A percentile compares a stretch with the other conserved stretches of the same genome.
phyloP scores from a whole-genome alignment of 1,140 invertebrate species.

The Schlechtendalia chinensis region DNA sequence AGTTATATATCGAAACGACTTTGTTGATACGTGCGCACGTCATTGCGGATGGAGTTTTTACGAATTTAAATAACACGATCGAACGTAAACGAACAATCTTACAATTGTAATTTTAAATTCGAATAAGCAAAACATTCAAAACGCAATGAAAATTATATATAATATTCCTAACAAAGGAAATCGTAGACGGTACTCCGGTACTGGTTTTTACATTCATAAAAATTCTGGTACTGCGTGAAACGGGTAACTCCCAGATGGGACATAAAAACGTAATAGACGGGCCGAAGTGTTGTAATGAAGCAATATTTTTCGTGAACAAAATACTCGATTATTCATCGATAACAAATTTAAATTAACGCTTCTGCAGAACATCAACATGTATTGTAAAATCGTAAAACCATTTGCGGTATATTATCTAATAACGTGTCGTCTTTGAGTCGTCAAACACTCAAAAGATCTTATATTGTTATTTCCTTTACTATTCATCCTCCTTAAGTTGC shows the following conservation, averaged over 20 bases:
- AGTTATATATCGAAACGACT: too few relatives aligned
- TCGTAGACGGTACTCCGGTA: not conserved
- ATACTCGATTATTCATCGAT: not conserved
- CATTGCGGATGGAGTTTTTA: too few relatives aligned
- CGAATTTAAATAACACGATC: too few relatives aligned
- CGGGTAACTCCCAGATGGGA: not conserved
- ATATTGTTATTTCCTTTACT: not conserved
- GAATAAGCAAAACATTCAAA: too few relatives aligned
- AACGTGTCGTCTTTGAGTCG: not conserved
- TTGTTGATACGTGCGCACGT: too few relatives aligned
- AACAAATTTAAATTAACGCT: not conserved
- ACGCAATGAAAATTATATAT: too few relatives aligned
- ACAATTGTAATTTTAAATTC: too few relatives aligned
- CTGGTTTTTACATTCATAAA: conserved; percentile 5
- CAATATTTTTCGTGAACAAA: not conserved
- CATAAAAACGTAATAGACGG: not conserved
- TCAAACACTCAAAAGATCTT: not conserved
- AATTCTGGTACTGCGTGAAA: not conserved
- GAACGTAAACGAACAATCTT: too few relatives aligned
- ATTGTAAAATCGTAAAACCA: not conserved
- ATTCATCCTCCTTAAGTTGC: not conserved
- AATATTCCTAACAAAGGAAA: too few relatives aligned
- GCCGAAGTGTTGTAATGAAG: not conserved
- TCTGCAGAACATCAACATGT: too few relatives aligned
- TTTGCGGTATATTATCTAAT: not conserved